Percentiles rank a stretch among this genome's conserved stretches.
These are phyloP conservation scores for Dexiosoma caninum DNA, from an alignment of 2,888 invertebrate species.

Conservation along the genomic window DNA sequence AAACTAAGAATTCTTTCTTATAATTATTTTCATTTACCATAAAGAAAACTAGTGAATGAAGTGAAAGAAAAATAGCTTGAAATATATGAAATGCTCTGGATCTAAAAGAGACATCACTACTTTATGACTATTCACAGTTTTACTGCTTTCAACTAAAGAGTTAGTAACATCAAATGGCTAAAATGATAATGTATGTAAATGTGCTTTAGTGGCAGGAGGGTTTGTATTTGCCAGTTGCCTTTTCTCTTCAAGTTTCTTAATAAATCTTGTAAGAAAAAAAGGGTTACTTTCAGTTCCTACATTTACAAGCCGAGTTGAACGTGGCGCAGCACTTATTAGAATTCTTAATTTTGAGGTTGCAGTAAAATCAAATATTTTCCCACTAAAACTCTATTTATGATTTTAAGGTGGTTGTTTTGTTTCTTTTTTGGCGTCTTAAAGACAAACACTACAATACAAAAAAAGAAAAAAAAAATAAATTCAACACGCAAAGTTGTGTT, in stretches of 20 bases:
- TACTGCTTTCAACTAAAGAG: background rate
- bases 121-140: constrained; percentile 17
- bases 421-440: constrained; percentile 43
- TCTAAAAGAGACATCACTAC: constrained; percentile 38
- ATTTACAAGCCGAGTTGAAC: background rate
- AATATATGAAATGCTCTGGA: background rate
- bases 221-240: background rate
- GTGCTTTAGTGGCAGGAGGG: constrained; percentile 10
- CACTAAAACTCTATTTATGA: constrained; percentile 52
- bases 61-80: background rate
- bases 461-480: background rate
- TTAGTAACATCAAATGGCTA: background rate
- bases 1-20: constrained; percentile 40
- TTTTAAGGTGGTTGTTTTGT: constrained; percentile 53
- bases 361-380: constrained; percentile 41
- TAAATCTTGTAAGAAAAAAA: constrained; percentile 57
- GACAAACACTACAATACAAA: background rate
- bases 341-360: constrained; percentile 52
- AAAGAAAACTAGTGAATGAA: background rate
- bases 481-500: constrained; percentile 55
- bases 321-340: constrained; percentile 52
- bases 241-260: constrained; percentile 12
- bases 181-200: background rate
- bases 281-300: constrained; percentile 44
- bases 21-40: constrained; percentile 44